These are phyloP conservation scores for Eretmocerus hayati DNA, from an alignment of 2,888 invertebrate genomes.

Conservation along the genomic window DNA sequence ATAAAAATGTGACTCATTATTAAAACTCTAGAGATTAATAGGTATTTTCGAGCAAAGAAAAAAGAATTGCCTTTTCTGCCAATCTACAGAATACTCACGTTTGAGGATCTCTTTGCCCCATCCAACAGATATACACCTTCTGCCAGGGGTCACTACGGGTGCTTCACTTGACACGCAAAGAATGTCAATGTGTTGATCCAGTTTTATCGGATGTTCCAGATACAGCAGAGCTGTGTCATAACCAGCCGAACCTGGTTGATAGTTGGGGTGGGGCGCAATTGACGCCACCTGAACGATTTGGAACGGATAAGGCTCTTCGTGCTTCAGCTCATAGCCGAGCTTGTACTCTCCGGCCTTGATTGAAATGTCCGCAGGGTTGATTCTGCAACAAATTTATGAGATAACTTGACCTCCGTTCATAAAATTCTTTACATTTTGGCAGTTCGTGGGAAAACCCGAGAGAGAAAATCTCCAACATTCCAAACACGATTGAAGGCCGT, in stretches of 20 bases:
- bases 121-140: constrained; percentile 70
- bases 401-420: no score
- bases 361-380: constrained; percentile 57
- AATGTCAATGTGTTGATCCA: constrained; percentile 66
- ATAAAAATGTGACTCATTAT: no score
- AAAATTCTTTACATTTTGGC: no score
- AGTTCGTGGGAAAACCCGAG: no score
- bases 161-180: constrained; percentile 59
- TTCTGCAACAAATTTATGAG: no score
- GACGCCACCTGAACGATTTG: constrained; percentile 66
- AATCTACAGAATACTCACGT: no score
- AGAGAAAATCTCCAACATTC: no score
- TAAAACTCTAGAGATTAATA: no score
- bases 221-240: constrained; percentile 69
- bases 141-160: constrained; percentile 40
- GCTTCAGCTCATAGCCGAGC: constrained; percentile 59
- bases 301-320: constrained; percentile 70
- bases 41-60: no score
- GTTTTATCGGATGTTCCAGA: constrained; percentile 52
- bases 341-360: constrained; percentile 82
- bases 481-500: no score
- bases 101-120: constrained; percentile 76
- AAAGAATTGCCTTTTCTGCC: no score
- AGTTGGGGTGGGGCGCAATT: constrained; percentile 65
- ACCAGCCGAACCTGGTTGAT: constrained; percentile 54